These are phyloP conservation scores for Dromas ardeola DNA, from an alignment of 2,113 vertebrate species.

Conservation along the genomic window DNA sequence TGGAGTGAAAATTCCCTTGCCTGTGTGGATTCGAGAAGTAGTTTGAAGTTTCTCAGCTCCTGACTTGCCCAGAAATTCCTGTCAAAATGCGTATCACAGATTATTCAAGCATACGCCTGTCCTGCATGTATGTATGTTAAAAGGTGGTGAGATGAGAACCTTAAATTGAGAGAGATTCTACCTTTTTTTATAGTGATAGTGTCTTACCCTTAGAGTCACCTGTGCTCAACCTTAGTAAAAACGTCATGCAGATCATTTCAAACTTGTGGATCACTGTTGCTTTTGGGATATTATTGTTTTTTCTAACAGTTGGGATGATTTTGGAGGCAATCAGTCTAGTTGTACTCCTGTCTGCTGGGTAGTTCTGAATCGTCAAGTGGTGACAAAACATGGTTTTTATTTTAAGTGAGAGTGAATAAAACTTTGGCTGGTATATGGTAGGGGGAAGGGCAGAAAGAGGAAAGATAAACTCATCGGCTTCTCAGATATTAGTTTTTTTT, in stretches of 20 bases:
- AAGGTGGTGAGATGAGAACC: not conserved
- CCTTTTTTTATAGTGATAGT: not conserved
- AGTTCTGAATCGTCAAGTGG: not conserved
- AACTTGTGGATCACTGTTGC: not conserved
- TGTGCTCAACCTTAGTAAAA: not conserved
- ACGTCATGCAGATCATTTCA: not conserved
- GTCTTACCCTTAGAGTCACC: not conserved
- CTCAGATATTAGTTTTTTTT: not conserved
- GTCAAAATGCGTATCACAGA: not conserved
- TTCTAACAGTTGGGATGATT: not conserved
- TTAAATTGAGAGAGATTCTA: not conserved
- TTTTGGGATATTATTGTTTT: not conserved
- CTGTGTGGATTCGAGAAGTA: not conserved
- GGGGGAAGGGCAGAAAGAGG: not conserved
- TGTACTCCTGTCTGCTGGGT: not conserved
- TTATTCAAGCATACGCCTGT: not conserved
- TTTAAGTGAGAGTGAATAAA: not conserved
- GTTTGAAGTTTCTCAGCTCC: not conserved
- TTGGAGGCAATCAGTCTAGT: not conserved
- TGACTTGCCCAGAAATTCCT: not conserved
- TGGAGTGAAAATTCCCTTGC: not conserved
- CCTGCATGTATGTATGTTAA: not conserved
- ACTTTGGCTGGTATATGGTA: not conserved
- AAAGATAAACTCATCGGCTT: not conserved
- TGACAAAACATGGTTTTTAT: not conserved